Base-by-base conservation (phyloP, 2,888 invertebrate genomes). In the Trissolcus brochymenae region DNA sequence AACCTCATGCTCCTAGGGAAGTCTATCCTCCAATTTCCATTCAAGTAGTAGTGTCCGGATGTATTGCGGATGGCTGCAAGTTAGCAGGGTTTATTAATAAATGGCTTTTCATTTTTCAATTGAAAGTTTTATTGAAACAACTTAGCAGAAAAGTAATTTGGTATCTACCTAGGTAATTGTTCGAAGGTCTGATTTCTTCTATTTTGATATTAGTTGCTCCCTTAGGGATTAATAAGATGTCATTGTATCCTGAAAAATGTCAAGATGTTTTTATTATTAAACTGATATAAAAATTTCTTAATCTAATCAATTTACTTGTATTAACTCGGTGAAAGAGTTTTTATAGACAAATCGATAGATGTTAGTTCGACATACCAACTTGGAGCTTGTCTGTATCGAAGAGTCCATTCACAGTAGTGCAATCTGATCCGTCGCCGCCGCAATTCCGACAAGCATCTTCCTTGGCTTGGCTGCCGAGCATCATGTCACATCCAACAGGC, bases 11-110 rank as follows among this genome's bases (percentile, higher is more conserved):
- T 93, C 62, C 95, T 92, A 0, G 97, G 96, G 87, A 96, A 96
- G 90, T 97, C 96, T 85, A 99, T 97, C 86, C 95, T 93, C 94
- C 96, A 98, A 87, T 97, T 94, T 0, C 98, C 98, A 89, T 99
- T 99, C 61, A 99, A 90, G 87, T 96, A 97, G 88, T 95, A 99
- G 82, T 95, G 92, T 3, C 95, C 95, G 55, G 94, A 91, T 66
- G 93, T 91, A 88, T 96, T 96, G 80, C 97, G 92, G 57, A 98
- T 91, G 4, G 98, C 98, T 94, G 87, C n/a, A 87, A 88, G 66
- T 66, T 19, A 66, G 49, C 4, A 4, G 16, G 6, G 6, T 6
- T 46, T 46, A 19, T 29, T 54, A 54, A 25, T 54, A 35, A 41
- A 41, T 4, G 25, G 6, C 25, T 25, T 4, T 2, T 25, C 25